Evolutionary conservation across 2,797 vertebrate species (phyloP), one percentile per base, ranked within the genome.

Genomic region (Triplophysa yarkandensis): DNA sequence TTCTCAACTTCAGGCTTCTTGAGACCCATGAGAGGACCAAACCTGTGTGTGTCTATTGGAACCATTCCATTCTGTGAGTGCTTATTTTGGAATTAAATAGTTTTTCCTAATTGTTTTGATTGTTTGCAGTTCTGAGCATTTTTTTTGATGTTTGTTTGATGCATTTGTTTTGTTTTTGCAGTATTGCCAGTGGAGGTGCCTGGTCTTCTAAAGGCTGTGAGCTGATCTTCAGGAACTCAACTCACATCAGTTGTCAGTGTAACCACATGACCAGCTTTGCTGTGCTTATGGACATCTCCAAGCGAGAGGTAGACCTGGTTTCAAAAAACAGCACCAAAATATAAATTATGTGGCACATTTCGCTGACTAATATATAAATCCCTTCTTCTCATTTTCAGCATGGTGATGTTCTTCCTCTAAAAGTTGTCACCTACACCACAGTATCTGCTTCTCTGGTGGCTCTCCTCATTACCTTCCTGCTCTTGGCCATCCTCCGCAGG

Each of bases 11-110:
- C 1, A 60, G 87, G 68, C 90, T 96, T 84, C 86, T 95, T 86
- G 92, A 94, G 86, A 92, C 92, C 0, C 88, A 93, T 79, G 94
- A 94, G 79, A 93, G 94, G 57, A 94, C 88, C 0, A 95, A 95
- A 83, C 95, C 95, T 0, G 85, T 94, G 70, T 96, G 95, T n/a
- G 93, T 96, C 60, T 93, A 92, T 88, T 96, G 95, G 95, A 95
- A 95, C 83, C 94, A 95, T 74, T 94, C 94, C 28, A 83, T 94
- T 34, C 72, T 0, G 94, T 95, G 87, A 82, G 94, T 65, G 0
- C 8, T 23, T 48, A 55, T 10, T 7, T 2, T 28, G n/a, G 36
- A 1, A 39, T 39, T 39, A 39, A 11, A 25, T 52, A 1, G 4
- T 23, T 2, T 23, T 7, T 1, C 16, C 2, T 19, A 17, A 46